Percentiles rank a stretch among this genome's conserved stretches.
Conservation (phyloP, 2,888 invertebrate species). For the Epinotia demarniana region DNA sequence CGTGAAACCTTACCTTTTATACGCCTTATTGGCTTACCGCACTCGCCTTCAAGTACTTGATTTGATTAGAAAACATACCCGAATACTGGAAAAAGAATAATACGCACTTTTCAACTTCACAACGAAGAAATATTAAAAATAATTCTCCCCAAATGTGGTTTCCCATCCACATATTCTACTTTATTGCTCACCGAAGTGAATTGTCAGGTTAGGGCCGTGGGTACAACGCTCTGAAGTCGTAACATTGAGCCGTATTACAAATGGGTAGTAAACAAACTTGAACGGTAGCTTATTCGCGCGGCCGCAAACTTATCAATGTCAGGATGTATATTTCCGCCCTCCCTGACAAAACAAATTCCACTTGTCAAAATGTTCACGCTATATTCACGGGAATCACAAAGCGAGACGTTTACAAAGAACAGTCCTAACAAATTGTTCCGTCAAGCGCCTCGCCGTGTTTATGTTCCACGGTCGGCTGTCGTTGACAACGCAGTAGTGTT, state of each 20-base stretch:
- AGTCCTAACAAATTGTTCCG: slow-evolving; percentile 77
- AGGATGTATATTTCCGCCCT: slow-evolving; percentile 59
- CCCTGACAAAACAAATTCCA: slow-evolving; percentile 75
- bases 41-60: slow-evolving; percentile 27
- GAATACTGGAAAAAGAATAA: slow-evolving; percentile 35
- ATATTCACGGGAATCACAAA: slow-evolving; percentile 76
- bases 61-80: slow-evolving; percentile 37
- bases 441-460: slow-evolving; percentile 71
- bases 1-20: slow-evolving; percentile 31
- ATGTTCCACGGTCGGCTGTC: slow-evolving; percentile 67
- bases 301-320: slow-evolving; percentile 62
- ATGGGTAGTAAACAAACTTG: slow-evolving; percentile 49
- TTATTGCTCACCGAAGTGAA: slow-evolving; percentile 46
- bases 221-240: slow-evolving; percentile 13
- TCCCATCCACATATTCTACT: slow-evolving; percentile 45
- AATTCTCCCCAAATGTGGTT: slow-evolving; percentile 44
- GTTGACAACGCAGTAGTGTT: slow-evolving; percentile 58
- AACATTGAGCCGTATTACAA: slow-evolving; percentile 41
- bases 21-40: slow-evolving; percentile 33
- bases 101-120: slow-evolving; percentile 45
- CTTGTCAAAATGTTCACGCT: slow-evolving; percentile 81
- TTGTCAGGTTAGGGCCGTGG: slow-evolving; percentile 31
- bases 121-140: slow-evolving; percentile 45
- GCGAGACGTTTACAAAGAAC: slow-evolving; percentile 79
- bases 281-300: slow-evolving; percentile 50